Evolutionary conservation across 2,888 invertebrate species (phyloP).

Genomic region (Caenorhabditis becei): DNA sequence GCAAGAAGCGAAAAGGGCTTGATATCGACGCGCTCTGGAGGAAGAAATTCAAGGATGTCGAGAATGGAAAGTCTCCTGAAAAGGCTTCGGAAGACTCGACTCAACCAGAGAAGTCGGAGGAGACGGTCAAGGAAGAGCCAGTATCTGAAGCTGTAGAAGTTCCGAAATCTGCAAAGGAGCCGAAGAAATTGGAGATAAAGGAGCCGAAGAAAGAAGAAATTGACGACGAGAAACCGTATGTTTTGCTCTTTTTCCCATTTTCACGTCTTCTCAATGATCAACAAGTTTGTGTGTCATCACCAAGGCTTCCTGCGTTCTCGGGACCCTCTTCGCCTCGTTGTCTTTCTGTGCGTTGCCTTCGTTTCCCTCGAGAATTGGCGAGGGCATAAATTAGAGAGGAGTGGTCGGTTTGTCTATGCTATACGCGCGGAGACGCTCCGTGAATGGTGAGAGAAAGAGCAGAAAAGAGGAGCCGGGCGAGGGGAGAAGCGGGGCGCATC

Average conservation of each 20-base stretch:
- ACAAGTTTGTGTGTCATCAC: background rate
- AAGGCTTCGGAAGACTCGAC: constrained; percentile 7
- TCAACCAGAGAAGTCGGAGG: background rate
- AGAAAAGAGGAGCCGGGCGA: background rate
- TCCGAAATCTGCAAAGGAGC: background rate
- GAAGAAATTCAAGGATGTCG: constrained; percentile 52
- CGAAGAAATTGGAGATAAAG: too few relatives aligned
- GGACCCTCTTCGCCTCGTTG: background rate
- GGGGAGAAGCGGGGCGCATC: background rate
- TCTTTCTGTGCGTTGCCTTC: background rate
- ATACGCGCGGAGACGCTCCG: constrained; percentile 13
- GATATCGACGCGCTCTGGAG: constrained; percentile 62
- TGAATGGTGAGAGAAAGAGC: constrained; percentile 5
- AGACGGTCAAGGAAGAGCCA: background rate
- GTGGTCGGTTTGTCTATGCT: constrained; percentile 30
- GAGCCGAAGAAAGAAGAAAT: background rate
- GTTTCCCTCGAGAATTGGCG: constrained; percentile 31
- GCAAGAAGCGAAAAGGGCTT: constrained; percentile 47
- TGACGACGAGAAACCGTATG: constrained; percentile 22
- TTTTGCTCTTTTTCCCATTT: background rate
- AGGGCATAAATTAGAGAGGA: constrained; percentile 52
- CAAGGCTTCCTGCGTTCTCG: background rate
- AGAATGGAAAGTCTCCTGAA: constrained; percentile 33
- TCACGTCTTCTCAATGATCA: too few relatives aligned
- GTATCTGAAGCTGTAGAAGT: background rate